These are phyloP conservation scores for Scartelaos histophorus DNA, from an alignment of 2,113 vertebrate species.

Conservation along the genomic window DNA sequence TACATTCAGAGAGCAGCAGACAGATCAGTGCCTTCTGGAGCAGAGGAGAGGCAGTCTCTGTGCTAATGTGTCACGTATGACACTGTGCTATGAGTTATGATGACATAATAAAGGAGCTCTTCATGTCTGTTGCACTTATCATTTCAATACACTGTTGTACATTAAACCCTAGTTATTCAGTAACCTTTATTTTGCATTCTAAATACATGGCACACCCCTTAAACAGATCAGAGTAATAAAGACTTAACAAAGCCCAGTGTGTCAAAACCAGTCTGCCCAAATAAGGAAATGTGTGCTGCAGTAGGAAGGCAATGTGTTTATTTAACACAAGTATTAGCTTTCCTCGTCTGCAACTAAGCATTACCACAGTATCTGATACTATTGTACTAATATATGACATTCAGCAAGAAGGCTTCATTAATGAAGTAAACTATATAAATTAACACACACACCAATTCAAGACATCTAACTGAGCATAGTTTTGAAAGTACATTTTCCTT, in stretches of 20 bases:
- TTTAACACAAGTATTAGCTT: conserved; percentile 4
- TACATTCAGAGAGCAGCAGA: background rate
- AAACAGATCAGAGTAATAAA: conserved; percentile 5
- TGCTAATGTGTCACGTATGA: background rate
- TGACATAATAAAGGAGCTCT: background rate
- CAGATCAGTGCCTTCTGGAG: background rate
- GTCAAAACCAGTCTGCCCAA: conserved; percentile 26
- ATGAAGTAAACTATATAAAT: background rate
- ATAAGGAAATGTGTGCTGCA: conserved; percentile 17
- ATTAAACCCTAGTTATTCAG: background rate
- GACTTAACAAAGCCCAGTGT: background rate
- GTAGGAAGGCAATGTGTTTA: background rate
- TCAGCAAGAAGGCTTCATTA: background rate
- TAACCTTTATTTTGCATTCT: conserved; percentile 25
- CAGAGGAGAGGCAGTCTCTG: background rate
- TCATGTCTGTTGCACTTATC: background rate
- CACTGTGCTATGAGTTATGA: background rate
- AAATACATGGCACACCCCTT: conserved; percentile 9
- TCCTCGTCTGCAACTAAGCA: background rate
- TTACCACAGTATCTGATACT: background rate
- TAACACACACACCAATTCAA: no score
- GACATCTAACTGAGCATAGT: background rate
- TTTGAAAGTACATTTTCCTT: background rate
- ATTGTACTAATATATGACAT: background rate
- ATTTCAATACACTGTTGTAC: background rate